Evolutionary conservation across 1,140 invertebrate species (phyloP), one percentile per base, ranked within the genome.

Genomic region (Diachasmimorpha longicaudata): DNA sequence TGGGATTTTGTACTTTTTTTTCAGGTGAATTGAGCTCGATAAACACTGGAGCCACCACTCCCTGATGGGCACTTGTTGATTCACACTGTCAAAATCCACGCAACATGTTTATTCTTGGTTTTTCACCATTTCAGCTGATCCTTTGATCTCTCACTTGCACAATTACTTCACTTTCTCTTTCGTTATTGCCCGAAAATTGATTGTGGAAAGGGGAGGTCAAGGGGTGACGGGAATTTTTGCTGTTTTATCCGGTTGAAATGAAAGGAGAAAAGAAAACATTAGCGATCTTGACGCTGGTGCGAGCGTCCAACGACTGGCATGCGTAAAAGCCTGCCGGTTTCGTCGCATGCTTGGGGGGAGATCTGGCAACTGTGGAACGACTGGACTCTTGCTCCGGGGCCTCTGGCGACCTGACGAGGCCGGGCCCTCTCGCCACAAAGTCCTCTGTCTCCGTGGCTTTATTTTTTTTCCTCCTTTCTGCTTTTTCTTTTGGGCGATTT

Each of bases 51-150:
- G 23, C 23, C 21, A 63, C 58, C 58, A 63, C 58, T 63, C 58
- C 58, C 58, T 19, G 19, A 52, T 52, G 52, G 67, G 68, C 74
- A 75, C 74, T 75, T 75, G 74, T 75, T 75, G 74, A 75, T 75
- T 75, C 74, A 75, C 74, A 70, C 46, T 75, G 67, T 75, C 74
- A 75, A 75, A 75, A 75, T 42, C 1, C 39, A 42, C 39, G 13
- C 39, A 42, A 10, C 39, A 42, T 42, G 13, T 42, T 42, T 42
- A 42, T 42, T 42, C 13, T 9, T 4, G 39, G 9, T 42, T 42
- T 42, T 9, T 11, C 39, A 10, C 39, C 9, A 42, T 42, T 42
- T 42, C 39, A 31, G 6, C 31, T 31, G 31, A 31, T 6, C 2
- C 2, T 31, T 31, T 31, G n/a, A 31, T 31, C 31, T 31, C 31